phyloP scores from a whole-genome alignment of 2,113 vertebrate species.

The Lichenostomus cassidix region DNA sequence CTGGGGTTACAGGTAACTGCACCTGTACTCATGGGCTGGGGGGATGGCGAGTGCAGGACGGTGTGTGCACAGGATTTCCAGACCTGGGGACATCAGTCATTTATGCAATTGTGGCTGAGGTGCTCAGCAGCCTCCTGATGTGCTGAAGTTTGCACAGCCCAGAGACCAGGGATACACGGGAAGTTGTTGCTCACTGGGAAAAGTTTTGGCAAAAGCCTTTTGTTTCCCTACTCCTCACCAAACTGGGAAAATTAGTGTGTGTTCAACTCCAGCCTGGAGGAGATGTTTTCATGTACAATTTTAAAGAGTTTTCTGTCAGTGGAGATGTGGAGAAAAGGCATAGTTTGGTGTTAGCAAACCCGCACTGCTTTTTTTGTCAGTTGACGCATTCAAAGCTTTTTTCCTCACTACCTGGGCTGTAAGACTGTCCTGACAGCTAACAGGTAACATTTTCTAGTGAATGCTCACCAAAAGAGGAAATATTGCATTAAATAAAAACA shows the following conservation, averaged over 20 bases:
- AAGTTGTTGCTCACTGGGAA: neutral
- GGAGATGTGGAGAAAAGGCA: neutral
- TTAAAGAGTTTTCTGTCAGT: neutral
- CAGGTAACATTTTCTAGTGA: neutral
- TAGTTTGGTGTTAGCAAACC: neutral
- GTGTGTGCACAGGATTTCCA: neutral
- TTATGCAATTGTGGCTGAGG: neutral
- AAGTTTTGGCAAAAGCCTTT: neutral
- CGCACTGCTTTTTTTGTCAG: neutral
- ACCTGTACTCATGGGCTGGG: neutral
- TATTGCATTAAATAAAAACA: neutral
- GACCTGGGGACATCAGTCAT: neutral
- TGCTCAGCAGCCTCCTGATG: neutral
- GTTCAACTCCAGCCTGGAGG: neutral
- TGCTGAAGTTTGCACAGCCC: neutral
- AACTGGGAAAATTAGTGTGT: neutral
- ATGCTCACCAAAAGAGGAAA: neutral
- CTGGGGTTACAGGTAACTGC: neutral
- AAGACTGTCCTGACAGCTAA: neutral
- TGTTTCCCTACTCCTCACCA: neutral
- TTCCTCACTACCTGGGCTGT: neutral
- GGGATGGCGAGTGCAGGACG: neutral
- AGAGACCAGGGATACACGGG: fast-evolving
- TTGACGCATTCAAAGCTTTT: fast-evolving
- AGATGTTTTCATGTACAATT: neutral